Evolutionary conservation across 2,797 vertebrate species (phyloP).

Genomic region (Sitta carolinensis): DNA sequence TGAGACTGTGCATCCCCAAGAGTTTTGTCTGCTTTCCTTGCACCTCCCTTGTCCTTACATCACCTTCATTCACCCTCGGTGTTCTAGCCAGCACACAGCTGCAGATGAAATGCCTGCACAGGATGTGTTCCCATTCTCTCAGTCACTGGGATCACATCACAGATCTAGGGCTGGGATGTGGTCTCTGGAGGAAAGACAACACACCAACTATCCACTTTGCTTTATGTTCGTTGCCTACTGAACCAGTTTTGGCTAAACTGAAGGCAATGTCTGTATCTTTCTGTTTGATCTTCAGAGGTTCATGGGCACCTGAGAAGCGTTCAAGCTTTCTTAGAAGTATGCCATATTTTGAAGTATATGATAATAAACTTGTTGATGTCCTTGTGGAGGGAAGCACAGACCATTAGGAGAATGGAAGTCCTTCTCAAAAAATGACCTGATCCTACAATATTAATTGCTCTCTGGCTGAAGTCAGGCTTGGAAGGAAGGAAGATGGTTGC

Average conservation of each 20-base stretch:
- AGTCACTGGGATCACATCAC: no score
- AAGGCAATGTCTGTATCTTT: neutral
- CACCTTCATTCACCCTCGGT: neutral
- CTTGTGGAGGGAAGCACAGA: neutral
- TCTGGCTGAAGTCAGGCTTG: neutral
- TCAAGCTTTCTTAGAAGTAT: neutral
- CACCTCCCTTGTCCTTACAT: neutral
- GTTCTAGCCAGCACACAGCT: neutral
- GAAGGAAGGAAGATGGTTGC: neutral
- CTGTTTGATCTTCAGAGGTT: neutral
- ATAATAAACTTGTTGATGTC: neutral
- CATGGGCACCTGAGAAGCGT: neutral
- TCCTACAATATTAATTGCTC: neutral
- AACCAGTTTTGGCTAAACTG: neutral
- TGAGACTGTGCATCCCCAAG: neutral
- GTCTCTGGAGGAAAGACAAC: neutral
- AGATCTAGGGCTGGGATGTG: neutral
- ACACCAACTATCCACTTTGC: neutral
- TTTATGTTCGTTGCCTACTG: neutral
- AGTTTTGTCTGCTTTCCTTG: neutral
- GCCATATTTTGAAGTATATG: neutral
- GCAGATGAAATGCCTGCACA: fast-evolving
- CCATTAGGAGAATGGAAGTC: neutral
- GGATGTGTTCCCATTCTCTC: neutral
- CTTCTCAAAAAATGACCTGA: neutral